Percentiles rank a stretch among this genome's conserved stretches.
Conservation (phyloP, 1,140 invertebrate genomes). For the Trypoxylus dichotomus region DNA sequence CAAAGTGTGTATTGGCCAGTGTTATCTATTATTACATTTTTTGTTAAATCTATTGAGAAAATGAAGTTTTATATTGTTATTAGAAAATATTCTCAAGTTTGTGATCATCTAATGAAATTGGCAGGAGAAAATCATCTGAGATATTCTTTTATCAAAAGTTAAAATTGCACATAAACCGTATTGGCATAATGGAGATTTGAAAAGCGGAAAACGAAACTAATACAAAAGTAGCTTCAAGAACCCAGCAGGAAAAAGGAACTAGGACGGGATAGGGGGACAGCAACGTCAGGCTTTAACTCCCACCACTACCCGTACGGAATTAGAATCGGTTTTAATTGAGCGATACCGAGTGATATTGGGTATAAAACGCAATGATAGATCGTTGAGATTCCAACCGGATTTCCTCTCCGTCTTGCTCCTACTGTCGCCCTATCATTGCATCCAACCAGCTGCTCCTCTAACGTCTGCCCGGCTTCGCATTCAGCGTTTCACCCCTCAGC, state of each 20-base stretch:
- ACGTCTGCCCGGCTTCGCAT: neutral
- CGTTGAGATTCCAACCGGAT: slow-evolving; percentile 47
- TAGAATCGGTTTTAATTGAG: slow-evolving; percentile 38
- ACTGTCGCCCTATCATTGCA: slow-evolving; percentile 18
- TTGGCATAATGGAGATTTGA: too few relatives aligned
- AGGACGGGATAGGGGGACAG: neutral
- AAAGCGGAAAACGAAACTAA: neutral
- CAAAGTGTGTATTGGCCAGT: too few relatives aligned
- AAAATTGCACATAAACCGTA: too few relatives aligned
- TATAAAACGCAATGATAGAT: slow-evolving; percentile 50
- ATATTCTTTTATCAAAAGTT: too few relatives aligned
- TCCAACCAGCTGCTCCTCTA: slow-evolving; percentile 8
- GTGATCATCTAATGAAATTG: too few relatives aligned
- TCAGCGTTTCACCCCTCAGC: neutral
- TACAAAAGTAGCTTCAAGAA: neutral
- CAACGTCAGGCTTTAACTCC: neutral
- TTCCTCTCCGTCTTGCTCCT: slow-evolving; percentile 25
- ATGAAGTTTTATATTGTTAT: too few relatives aligned
- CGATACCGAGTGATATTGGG: slow-evolving; percentile 39
- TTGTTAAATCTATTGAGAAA: too few relatives aligned
- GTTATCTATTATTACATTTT: too few relatives aligned
- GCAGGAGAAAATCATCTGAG: too few relatives aligned
- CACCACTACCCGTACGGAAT: slow-evolving; percentile 20
- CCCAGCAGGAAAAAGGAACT: neutral
- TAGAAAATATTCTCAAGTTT: too few relatives aligned